Evolutionary conservation across 2,797 vertebrate species (phyloP), one percentile per base, ranked within the genome.

Genomic region (Cetoscarus ocellatus): DNA sequence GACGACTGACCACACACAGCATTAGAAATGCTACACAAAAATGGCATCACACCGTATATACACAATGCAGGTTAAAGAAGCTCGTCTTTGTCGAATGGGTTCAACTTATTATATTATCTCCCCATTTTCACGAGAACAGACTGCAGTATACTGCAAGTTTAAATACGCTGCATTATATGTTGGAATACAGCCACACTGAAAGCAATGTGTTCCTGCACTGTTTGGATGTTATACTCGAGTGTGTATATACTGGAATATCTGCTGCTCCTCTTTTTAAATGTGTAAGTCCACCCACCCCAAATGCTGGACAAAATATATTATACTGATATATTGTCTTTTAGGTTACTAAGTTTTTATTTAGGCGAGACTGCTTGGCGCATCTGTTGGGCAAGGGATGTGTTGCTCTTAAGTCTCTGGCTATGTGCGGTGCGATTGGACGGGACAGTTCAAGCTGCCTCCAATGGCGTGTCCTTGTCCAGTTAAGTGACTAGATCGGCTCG

Each of bases 381-480:
- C 86, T 91, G 90, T 92, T 88, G 92, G 93, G 89, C 86, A 90
- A 91, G 87, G 90, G 92, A 89, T 91, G 86, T 92, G 90, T 93
- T 92, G 88, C 88, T 94, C 90, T 83, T 82, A 89, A 94, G 94
- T 96, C 93, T 94, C 94, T 94, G 94, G 92, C 91, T 94, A 89
- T 91, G 87, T 91, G 91, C 88, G 94, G 93, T 95, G 95, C 94
- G 81, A 92, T 96, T 91, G 94, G 94, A 96, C 92, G 94, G 95
- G 96, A 96, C 96, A 95, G 96, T 95, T 96, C 95, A 95, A 96
- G 96, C 95, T 93, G 94, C 91, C 90, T 97, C 96, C 96, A 94
- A 92, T 91, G 86, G 91, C 92, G 83, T 88, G 92, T 93, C 90
- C 87, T 86, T 91, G 87, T 91, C 85, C 78, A 70, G 67, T 76